Evolutionary conservation across 2,113 vertebrate species (phyloP).

Genomic region (Pseudorhombus dupliciocellatus): DNA sequence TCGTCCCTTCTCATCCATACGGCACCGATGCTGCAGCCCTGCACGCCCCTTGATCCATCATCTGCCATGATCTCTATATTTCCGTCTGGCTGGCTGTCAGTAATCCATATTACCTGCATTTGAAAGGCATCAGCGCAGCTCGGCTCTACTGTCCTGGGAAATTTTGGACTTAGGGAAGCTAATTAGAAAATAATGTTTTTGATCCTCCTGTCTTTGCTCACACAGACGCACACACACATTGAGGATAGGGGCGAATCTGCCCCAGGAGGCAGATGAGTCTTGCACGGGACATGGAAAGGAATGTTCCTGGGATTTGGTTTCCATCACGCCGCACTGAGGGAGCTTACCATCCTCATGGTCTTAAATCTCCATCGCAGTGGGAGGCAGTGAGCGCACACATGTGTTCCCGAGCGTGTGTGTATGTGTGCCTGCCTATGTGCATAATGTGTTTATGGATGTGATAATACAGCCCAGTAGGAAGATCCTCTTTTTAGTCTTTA

Average conservation of each 20-base stretch:
- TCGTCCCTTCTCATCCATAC: constrained; percentile 27
- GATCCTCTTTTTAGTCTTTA: constrained; percentile 66
- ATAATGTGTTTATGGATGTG: constrained; percentile 62
- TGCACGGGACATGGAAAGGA: constrained; percentile 52
- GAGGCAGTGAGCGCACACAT: constrained; percentile 24
- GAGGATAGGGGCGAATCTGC: not conserved
- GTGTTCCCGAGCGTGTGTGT: constrained; percentile 16
- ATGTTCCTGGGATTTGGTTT: constrained; percentile 69
- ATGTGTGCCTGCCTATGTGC: constrained; percentile 15
- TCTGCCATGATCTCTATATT: constrained; percentile 25
- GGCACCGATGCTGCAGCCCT: constrained; percentile 17
- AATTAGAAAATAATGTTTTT: constrained; percentile 53
- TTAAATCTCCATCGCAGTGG: constrained; percentile 56
- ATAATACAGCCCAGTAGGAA: constrained; percentile 57
- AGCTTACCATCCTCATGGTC: constrained; percentile 59
- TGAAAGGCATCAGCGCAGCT: constrained; percentile 28
- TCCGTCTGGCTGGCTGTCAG: constrained; percentile 7
- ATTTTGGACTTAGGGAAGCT: constrained; percentile 35
- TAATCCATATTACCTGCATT: constrained; percentile 25
- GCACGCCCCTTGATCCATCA: constrained; percentile 35
- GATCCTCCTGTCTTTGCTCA: constrained; percentile 35
- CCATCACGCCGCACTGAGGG: constrained; percentile 54
- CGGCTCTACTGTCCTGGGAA: constrained; percentile 30
- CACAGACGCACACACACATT: constrained; percentile 5
- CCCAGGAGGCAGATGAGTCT: constrained; percentile 46